A percentile compares a stretch with the other conserved stretches of the same genome.
Conservation (phyloP, 2,797 vertebrate species). For the Pangasius macronema region DNA sequence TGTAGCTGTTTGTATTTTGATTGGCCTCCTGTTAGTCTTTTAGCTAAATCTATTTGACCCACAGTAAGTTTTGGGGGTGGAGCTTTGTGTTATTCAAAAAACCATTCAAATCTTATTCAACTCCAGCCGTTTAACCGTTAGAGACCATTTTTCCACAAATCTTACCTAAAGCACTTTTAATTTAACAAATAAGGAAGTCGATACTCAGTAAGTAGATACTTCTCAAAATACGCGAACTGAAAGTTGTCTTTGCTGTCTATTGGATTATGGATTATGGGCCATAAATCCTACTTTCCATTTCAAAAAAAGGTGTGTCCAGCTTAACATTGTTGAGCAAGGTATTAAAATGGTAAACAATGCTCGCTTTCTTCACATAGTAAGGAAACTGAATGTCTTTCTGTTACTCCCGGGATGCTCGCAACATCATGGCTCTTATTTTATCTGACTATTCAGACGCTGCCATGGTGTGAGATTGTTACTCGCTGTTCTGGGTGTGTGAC, state of each 20-base stretch:
- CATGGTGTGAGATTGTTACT: conserved; percentile 33
- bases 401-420: neutral
- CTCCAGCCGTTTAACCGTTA: neutral
- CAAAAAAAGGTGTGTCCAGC: neutral
- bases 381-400: neutral
- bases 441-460: conserved; percentile 14
- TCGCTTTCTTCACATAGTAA: neutral
- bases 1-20: neutral
- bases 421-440: conserved; percentile 2
- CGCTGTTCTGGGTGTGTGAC: conserved; percentile 42
- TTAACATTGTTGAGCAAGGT: neutral
- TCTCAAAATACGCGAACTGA: neutral
- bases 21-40: neutral
- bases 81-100: neutral
- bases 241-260: neutral
- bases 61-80: neutral
- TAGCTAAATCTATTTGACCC: neutral
- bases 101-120: neutral
- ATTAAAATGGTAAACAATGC: neutral
- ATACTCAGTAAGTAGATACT: neutral
- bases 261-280: neutral
- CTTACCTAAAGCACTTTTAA: neutral
- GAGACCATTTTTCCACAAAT: neutral
- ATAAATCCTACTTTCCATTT: neutral
- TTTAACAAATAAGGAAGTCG: neutral